Evolutionary conservation across 2,888 invertebrate species (phyloP), one percentile per base, ranked within the genome.

Genomic region (Octonoba sinensis): DNA sequence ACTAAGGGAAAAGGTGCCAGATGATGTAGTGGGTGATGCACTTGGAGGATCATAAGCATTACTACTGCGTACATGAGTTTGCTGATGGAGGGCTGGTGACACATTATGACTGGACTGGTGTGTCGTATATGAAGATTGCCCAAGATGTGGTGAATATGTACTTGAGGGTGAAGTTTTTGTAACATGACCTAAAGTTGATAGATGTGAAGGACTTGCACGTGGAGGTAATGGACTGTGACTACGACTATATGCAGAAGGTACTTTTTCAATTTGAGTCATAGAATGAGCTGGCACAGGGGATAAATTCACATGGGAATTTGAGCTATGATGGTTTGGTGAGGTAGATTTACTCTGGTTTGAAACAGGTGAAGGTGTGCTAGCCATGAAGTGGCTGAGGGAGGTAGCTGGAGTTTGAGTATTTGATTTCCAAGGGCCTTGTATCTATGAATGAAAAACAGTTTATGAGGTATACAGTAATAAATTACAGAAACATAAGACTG

Each of bases 61-160:
- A 57, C 64, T 77, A 54, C 67, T 76, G 62, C 79, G 79, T 27
- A 51, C 67, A 73, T 73, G 49, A 69, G 69, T 64, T 73, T 62
- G 77, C 15, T 74, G 76, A 54, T 79, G 76, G 47, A 70, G 60
- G 27, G 72, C 51, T 54, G 66, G 44, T 73, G 79, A 79, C 73
- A 79, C 73, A 56, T 72, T 67, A 62, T 79, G 79, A 79, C 73
- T 79, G 79, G 79, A 79, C 79, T 79, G 79, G 56, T 79, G 79
- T 79, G 79, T 79, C 67, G 79, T 67, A 64, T 56, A 79, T 66
- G 66, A 49, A 73, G 79, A 36, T 72, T 72, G 72, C 47, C 60
- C 73, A 46, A 73, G 56, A 73, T 73, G 79, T 18, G 79, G n/a
- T 54, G 79, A 79, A 62, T 75, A 75, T 70, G 75, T 51, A 47